These are phyloP conservation scores for Nudaria mundana DNA, from an alignment of 2,888 invertebrate species.

Conservation along the genomic window DNA sequence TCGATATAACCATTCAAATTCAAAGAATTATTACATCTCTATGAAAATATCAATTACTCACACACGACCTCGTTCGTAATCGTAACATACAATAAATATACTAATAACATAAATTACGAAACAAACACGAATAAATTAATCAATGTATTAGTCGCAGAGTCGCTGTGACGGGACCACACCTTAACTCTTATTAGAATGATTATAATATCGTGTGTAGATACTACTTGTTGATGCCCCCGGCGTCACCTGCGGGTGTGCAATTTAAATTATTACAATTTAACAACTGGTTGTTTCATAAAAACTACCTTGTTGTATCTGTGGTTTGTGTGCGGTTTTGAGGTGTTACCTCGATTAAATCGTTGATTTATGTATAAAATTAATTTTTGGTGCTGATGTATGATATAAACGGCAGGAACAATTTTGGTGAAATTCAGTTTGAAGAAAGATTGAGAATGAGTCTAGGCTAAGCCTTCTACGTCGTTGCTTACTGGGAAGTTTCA, in stretches of 20 bases:
- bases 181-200: slow-evolving; percentile 25
- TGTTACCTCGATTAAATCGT: no score
- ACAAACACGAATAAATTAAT: slow-evolving; percentile 11
- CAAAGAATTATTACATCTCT: slow-evolving; percentile 5
- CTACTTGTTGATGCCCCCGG: no score
- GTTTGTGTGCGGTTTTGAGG: not conserved
- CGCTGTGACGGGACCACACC: slow-evolving; percentile 22
- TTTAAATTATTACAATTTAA: not conserved
- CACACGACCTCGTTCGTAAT: slow-evolving; percentile 1
- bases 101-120: slow-evolving; percentile 9
- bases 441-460: no score
- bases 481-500: no score
- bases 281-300: no score
- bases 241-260: not conserved
- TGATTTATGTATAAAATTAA: no score
- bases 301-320: no score
- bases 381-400: no score
- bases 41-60: slow-evolving; percentile 10
- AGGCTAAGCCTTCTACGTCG: no score
- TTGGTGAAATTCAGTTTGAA: no score
- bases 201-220: no score
- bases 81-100: slow-evolving; percentile 6
- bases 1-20: slow-evolving; percentile 3
- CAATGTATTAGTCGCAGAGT: slow-evolving; percentile 10
- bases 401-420: no score